Base-by-base conservation (phyloP, 2,888 invertebrate genomes). In the Pachliopta kotzebuea region DNA sequence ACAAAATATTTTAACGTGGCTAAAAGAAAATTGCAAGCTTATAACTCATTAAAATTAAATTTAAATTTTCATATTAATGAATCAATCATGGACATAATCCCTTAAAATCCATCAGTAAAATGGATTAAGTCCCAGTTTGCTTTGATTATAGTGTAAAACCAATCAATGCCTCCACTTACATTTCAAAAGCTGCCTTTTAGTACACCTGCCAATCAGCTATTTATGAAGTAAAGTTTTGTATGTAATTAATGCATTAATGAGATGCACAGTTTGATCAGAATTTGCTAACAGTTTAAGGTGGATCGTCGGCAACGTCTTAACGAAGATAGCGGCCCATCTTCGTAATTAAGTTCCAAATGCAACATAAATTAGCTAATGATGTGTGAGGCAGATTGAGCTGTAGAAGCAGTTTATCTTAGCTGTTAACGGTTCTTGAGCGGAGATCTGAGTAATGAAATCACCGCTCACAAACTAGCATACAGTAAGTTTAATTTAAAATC, bases 351-450 rank as follows among this genome's bases (percentile, higher is more conserved):
- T 72, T 76, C 77, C 77, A 77, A 83, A 84, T 77, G 74, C 77
- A 80, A 85, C 84, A 86, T 87, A 86, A 86, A 87, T 88, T 86
- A 84, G 78, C 82, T 80, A 83, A 86, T 86, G 85, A 86, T 83
- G 85, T 79, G 80, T 81, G 75, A 78, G 77, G 77, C 75, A 81
- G 81, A 76, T 74, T 75, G 80, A 74, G 72, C 74, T 76, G 77
- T 63, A 67, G 69, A 61, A 50, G 56, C 26, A 42, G 64, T 60
- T 56, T 61, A 67, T 67, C 69, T 70, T 69, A 68, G 69, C 68
- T 71, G 75, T 77, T 60, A 78, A 75, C 75, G 74, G 74, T 72
- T 74, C 75, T 71, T 76, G 83, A 83, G 80, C 76, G 76, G 71
- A 74, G 73, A 71, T 70, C 65, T 69, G 67, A 83, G 80, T 85